Base-by-base conservation (phyloP, 1,140 invertebrate genomes). In the Drosophila sturtevanti region DNA sequence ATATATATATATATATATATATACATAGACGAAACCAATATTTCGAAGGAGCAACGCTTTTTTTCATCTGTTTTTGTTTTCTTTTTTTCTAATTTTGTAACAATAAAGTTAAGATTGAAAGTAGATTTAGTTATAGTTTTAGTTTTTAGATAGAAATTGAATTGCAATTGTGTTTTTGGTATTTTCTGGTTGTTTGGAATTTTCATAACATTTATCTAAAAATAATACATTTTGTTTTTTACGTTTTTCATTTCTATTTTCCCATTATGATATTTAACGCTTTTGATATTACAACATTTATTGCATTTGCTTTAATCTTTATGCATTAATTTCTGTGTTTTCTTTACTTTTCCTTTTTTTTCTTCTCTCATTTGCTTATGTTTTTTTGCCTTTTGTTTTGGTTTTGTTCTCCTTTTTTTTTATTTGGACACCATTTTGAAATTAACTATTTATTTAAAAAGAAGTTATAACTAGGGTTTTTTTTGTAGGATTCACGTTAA, bases 121-220 rank as follows among this genome's bases (percentile, higher is more conserved):
- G 37, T 41, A 41, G 27, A 69, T 27, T 59, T 24, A 14, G 41
- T 37, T 52, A n/a, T 11, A 60, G 48, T 27, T 44, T 68, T 60
- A 24, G 27, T 54, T 34, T 61, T 52, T 35, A 44, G 27, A 34
- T 56, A 16, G 37, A 34, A 63, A 54, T 44, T 16, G 16, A 63
- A 37, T 56, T 60, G 56, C 34, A 76, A 48, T 63, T 58, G 56
- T 66, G 16, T 44, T 44, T 44, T 7, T 44, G 18, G 6, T 48
- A 21, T 9, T 14, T 48, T 48, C n/a, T 21, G 9, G 41, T 48
- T 48, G 41, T 18, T 41, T 48, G 16, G 41, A 48, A 21, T 48
- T 48, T 48, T 48, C 18, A 68, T 77, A 70, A 87, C 81, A 79
- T 72, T 87, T 81, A 65, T 86, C 81, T 74, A 86, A 86, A 86